Percentiles rank a stretch among this genome's conserved stretches.
These are phyloP conservation scores for Eupithecia insigniata DNA, from an alignment of 2,888 invertebrate species.

Conservation along the genomic window DNA sequence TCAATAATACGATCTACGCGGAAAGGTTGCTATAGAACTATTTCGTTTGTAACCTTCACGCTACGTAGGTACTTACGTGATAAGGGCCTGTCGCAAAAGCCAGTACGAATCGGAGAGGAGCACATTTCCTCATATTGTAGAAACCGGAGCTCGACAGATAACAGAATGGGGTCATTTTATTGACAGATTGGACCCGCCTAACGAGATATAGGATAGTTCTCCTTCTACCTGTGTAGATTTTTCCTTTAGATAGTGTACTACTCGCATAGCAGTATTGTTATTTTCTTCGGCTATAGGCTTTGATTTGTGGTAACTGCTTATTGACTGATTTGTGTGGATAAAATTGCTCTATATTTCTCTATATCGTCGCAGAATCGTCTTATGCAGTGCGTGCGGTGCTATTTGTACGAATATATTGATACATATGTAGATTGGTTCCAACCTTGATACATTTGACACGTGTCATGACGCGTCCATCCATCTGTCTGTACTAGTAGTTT, in stretches of 20 bases:
- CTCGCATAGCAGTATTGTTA: neutral
- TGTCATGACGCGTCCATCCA: too few species aligned
- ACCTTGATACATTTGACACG: too few species aligned
- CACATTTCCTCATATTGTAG: constrained; percentile 42
- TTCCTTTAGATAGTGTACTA: neutral
- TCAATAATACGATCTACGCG: neutral
- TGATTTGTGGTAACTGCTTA: constrained; percentile 24
- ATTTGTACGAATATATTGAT: too few species aligned
- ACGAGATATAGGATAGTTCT: constrained; percentile 43
- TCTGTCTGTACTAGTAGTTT: too few species aligned
- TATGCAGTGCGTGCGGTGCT: too few species aligned
- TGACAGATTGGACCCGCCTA: constrained; percentile 44
- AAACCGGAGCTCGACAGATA: constrained; percentile 41
- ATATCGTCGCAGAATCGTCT: too few species aligned
- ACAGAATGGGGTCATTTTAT: constrained; percentile 44
- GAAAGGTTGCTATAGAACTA: neutral
- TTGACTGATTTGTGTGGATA: constrained; percentile 1
- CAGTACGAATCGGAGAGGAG: constrained; percentile 37
- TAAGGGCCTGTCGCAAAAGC: constrained; percentile 32
- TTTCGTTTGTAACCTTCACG: constrained; percentile 23
- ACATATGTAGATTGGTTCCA: too few species aligned
- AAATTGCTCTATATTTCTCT: neutral
- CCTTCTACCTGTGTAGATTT: constrained; percentile 33
- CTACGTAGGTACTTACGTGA: constrained; percentile 8
- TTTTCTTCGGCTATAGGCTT: neutral